Base-by-base conservation (phyloP, 1,140 invertebrate species). In the Brachionus calyciflorus region DNA sequence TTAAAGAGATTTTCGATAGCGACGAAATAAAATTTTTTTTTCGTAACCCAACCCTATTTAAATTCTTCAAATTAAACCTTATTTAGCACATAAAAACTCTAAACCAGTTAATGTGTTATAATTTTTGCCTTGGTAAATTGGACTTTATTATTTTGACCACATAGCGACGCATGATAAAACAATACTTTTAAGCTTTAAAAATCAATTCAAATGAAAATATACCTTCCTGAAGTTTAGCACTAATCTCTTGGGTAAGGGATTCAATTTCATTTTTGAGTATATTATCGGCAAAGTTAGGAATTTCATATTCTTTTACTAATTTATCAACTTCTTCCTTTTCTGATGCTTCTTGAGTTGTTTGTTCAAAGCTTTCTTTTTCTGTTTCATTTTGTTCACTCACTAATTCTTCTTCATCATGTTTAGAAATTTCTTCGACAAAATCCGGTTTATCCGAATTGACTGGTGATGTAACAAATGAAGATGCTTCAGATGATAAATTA, bases 301-400 rank as follows among this genome's bases (percentile, higher is more conserved):
- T 73, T 41, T 73, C 69, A 30, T 73, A 73, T 55, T 73, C 69
- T 30, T 73, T 73, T 40, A 41, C 69, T 37, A 73, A 55, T 5
- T 73, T 55, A 33, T 73, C 69, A 41, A 51, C 51, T 33, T 49
- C 9, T 7, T 46, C 9, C 3, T 46, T 46, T 46, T 46, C 44
- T 14, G 2, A 3, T 17, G 3, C 5, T 3, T 7, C 14, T 46
- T 10, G 9, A n/a, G n/a, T n/a, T n/a, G n/a, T n/a, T n/a, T n/a
- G n/a, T n/a, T n/a, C n/a, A n/a, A n/a, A n/a, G n/a, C n/a, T n/a
- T n/a, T n/a, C n/a, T 14, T 46, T 46, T 46, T 46, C 44, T 14
- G 2, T 5, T 17, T 14, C 5, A 17, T 7, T 46, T 46, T 10
- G 9, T 14, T 14, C n/a, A 7, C 14, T 5, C 14, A 3, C 14